Evolutionary conservation across 92 coral and sea anemone genomes (phyloP), one percentile per base, ranked within the genome.

Genomic region (Parazoanthus swiftii): DNA sequence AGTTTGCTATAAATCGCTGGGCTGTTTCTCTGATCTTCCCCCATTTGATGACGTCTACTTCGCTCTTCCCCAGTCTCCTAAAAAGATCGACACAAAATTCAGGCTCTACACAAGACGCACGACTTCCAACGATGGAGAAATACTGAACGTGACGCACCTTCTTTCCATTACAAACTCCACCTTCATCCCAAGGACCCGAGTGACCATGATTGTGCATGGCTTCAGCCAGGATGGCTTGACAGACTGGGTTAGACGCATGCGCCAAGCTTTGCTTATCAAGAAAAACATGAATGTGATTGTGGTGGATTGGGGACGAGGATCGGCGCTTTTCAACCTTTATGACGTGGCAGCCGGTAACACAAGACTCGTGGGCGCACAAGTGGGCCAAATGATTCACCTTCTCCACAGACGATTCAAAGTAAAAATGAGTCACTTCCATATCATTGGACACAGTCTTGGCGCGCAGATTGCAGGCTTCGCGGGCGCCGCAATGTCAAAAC

Each of bases 361-460:
- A 2, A 89, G 98, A 48, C 89, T 91, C 68, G 98, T 96, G 50
- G 98, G 96, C 5, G 90, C 90, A 14, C 94, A 93, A 58, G 79
- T 94, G 23, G 93, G 94, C 18, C 84, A 90, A 42, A 70, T 93
- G 80, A 90, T 95, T 42, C 79, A 44, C 72, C 86, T 88, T 66
- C 65, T 94, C 29, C 81, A 91, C 70, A 44, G 81, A 58, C 79
- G 79, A 33, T 92, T 93, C 58, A 73, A 81, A 13, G 92, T 87
- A 33, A 77, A 88, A 20, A 21, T 92, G 81, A 81, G 79, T n/a
- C 87, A 81, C 9, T 76, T 90, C 63, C 98, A 95, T 63, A 54
- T 95, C 81, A 92, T 95, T 86, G 98, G 98, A 8, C 98, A 95
- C 90, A 93, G 98, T 59, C 91, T 95, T 50, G 98, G 98, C 23